A percentile compares a stretch with the other conserved stretches of the same genome.
Conservation (phyloP, 2,888 invertebrate species). For the Scaptomyza caliginosa region DNA sequence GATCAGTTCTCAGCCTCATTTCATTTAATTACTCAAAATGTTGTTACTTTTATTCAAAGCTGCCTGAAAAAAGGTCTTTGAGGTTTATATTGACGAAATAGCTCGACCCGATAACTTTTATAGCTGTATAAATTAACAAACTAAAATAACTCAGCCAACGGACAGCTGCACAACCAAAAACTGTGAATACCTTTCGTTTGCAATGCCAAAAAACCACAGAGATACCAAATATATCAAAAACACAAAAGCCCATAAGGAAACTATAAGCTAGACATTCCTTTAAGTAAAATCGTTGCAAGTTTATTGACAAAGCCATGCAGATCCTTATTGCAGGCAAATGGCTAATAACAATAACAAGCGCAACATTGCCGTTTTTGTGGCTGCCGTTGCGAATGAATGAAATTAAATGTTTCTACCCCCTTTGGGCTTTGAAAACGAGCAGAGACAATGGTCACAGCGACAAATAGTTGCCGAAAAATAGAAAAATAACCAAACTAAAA, state of each 20-base stretch:
- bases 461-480: conserved; percentile 30
- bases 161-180: background rate
- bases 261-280: background rate
- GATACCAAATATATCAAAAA: background rate
- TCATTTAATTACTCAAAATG: no score
- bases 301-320: conserved; percentile 6
- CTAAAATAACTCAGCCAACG: background rate
- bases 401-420: conserved; percentile 69
- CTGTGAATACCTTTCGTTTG: background rate
- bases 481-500: conserved; percentile 12
- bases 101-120: background rate
- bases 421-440: no score
- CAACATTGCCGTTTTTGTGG: conserved; percentile 27
- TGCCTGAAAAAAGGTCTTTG: background rate
- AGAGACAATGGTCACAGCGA: no score
- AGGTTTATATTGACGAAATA: no score
- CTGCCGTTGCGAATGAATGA: conserved; percentile 69
- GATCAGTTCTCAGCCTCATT: no score
- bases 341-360: conserved; percentile 47
- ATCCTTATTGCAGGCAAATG: conserved; percentile 1
- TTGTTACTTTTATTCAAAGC: background rate
- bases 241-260: background rate
- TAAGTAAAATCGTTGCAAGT: conserved; percentile 4
- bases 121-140: background rate
- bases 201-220: background rate